Percentiles rank a stretch among this genome's conserved stretches.
Evolutionary conservation across 2,797 vertebrate species (phyloP).

Genomic region (Oreochromis grahami): DNA sequence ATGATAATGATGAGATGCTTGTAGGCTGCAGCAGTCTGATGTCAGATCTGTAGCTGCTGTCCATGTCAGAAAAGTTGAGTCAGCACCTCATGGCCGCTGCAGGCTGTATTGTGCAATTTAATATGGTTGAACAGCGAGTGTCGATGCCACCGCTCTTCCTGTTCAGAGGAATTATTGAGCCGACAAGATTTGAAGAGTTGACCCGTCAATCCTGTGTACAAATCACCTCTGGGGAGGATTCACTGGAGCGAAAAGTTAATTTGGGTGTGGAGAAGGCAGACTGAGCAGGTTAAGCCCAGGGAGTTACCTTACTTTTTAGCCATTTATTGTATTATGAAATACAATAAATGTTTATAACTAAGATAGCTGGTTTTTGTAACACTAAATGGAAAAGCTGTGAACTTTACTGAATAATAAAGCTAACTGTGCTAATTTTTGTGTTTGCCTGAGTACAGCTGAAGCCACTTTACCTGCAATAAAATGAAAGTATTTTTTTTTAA

Average conservation of each 20-base stretch:
- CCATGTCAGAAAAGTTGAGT: background rate
- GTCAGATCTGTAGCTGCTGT: background rate
- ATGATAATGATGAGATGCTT: conserved; percentile 6
- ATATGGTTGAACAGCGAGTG: background rate
- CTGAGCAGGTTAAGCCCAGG: background rate
- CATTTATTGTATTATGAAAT: background rate
- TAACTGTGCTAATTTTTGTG: background rate
- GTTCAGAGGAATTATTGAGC: conserved; percentile 34
- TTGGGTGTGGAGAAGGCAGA: background rate
- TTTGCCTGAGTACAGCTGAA: background rate
- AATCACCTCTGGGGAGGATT: background rate
- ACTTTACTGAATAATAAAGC: background rate
- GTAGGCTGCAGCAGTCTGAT: conserved; percentile 13
- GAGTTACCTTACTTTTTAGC: background rate
- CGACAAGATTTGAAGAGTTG: conserved; percentile 10
- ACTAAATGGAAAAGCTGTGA: background rate
- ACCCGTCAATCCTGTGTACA: background rate
- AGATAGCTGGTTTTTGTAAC: background rate
- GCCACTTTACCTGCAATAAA: background rate
- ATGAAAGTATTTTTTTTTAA: background rate
- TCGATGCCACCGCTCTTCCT: background rate
- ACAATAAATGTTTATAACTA: background rate
- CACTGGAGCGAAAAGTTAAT: conserved; percentile 10
- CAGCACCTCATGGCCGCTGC: background rate
- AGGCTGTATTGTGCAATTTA: background rate